Conservation (phyloP, 2,888 invertebrate genomes). For the Microctonus brassicae region DNA sequence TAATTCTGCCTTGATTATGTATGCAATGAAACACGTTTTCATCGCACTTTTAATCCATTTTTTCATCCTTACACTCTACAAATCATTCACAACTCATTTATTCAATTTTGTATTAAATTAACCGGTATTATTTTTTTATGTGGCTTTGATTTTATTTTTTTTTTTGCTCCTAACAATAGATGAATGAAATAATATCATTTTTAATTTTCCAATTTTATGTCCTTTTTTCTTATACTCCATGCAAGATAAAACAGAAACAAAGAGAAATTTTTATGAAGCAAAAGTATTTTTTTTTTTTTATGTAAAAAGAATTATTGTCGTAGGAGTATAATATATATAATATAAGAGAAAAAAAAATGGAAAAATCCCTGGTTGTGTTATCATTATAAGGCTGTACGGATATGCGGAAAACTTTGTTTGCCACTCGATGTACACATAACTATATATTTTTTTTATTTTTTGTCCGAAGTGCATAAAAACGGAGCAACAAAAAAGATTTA, state of each 20-base stretch:
- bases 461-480: slow-evolving; percentile 10
- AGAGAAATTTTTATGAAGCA: background rate
- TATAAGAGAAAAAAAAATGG: background rate
- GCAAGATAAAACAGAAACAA: background rate
- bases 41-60: background rate
- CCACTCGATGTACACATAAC: slow-evolving; percentile 39
- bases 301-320: background rate
- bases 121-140: background rate
- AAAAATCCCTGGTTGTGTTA: slow-evolving; percentile 40
- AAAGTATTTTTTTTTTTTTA: background rate
- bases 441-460: slow-evolving; percentile 23
- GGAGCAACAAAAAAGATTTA: slow-evolving; percentile 45
- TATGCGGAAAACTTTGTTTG: slow-evolving; percentile 53
- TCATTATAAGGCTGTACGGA: slow-evolving; percentile 55
- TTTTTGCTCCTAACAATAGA: background rate
- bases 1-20: background rate
- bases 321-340: background rate
- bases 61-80: background rate
- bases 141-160: background rate
- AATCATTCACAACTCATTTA: background rate
- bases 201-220: slow-evolving; percentile 15
- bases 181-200: slow-evolving; percentile 6
- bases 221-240: background rate
- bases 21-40: background rate
- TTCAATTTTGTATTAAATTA: background rate